A percentile compares a stretch with the other conserved stretches of the same genome.
These are phyloP conservation scores for Antitype chi DNA, from an alignment of 2,888 invertebrate genomes.

Conservation along the genomic window DNA sequence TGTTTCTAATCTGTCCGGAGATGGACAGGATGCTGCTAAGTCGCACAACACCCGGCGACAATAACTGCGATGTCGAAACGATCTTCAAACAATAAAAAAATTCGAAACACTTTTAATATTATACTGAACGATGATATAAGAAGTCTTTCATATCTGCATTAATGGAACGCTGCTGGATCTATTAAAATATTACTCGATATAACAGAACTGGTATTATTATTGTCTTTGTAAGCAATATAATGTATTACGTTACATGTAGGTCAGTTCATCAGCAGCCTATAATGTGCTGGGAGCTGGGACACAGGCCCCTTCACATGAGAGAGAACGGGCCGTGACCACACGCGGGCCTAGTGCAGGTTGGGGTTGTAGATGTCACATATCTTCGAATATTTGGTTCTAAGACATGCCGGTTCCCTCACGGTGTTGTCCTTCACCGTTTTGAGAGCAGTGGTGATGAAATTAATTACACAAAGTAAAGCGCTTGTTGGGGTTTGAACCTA, in stretches of 20 bases:
- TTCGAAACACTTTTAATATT: slow-evolving; percentile 7
- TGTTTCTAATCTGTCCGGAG: neutral
- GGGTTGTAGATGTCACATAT: neutral
- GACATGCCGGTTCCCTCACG: neutral
- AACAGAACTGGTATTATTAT: neutral
- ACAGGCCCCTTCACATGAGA: neutral
- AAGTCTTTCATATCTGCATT: slow-evolving; percentile 3
- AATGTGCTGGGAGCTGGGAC: neutral
- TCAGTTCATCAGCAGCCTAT: neutral
- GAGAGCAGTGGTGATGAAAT: neutral
- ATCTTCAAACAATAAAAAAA: slow-evolving; percentile 19
- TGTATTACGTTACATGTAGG: neutral
- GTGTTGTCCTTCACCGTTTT: neutral
- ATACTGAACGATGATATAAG: neutral
- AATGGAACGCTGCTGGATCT: slow-evolving; percentile 3
- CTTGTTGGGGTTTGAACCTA: neutral
- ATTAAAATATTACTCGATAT: neutral
- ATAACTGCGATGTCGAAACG: slow-evolving; percentile 19
- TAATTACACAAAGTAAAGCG: neutral
- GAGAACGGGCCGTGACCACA: neutral
- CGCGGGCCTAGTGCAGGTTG: too few species aligned
- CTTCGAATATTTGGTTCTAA: neutral
- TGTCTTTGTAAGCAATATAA: neutral
- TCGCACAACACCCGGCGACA: neutral
- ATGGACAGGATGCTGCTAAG: neutral